phyloP scores from a whole-genome alignment of 2,797 vertebrate species.

The Benthosema pterotum region DNA sequence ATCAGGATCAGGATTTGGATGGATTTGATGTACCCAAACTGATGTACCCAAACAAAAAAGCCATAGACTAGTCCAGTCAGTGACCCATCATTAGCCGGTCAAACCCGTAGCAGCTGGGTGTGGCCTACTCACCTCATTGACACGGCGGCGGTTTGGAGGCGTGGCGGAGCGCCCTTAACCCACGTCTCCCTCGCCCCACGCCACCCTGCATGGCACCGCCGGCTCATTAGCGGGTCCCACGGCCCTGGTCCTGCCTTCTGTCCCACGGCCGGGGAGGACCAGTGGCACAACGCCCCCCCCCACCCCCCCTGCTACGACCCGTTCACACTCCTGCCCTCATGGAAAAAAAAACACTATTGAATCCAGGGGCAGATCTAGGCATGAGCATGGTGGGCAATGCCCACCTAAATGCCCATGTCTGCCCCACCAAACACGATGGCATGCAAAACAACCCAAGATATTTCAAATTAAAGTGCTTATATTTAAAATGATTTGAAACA shows the following conservation, averaged over 20 bases:
- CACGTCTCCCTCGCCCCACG: conserved; percentile 59
- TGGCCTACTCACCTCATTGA: conserved; percentile 39
- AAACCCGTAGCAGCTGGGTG: conserved; percentile 46
- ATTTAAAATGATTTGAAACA: no score
- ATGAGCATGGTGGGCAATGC: no score
- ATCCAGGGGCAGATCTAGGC: no score
- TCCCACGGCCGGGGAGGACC: conserved; percentile 63
- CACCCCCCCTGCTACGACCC: conserved; percentile 45
- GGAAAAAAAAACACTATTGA: no score
- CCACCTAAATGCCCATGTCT: no score
- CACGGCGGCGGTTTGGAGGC: conserved; percentile 30
- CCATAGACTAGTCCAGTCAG: neutral
- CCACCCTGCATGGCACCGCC: conserved; percentile 67
- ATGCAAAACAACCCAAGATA: no score
- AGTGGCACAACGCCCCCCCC: conserved; percentile 18
- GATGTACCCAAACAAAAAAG: no score
- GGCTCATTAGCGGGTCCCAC: conserved; percentile 67
- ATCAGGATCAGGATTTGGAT: no score
- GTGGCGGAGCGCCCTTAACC: conserved; percentile 64
- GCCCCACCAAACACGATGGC: no score
- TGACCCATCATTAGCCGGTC: conserved; percentile 9
- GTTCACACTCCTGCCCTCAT: no score
- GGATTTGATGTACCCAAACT: no score
- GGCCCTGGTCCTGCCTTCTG: conserved; percentile 72
- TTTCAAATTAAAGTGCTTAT: no score